Percentiles rank a stretch among this genome's conserved stretches.
These are phyloP conservation scores for Ostrea edulis DNA, from an alignment of 1,140 invertebrate genomes.

Conservation along the genomic window DNA sequence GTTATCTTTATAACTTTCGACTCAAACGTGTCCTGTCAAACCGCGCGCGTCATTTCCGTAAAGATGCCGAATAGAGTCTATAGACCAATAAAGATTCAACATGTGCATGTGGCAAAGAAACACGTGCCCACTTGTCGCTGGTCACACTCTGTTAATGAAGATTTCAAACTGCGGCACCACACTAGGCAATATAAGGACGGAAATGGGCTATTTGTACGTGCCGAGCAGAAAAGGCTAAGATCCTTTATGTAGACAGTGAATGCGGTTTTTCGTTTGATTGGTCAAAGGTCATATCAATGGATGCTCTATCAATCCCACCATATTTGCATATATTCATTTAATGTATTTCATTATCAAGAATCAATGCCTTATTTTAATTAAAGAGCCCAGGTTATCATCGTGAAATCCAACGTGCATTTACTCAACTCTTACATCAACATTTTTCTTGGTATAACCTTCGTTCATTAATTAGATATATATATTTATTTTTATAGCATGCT, in stretches of 20 bases:
- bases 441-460: not conserved
- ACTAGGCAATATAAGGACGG: not conserved
- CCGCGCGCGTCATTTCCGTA: not conserved
- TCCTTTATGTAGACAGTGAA: not conserved
- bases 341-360: not conserved
- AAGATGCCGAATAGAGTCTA: not conserved
- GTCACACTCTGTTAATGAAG: not conserved
- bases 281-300: constrained; percentile 25
- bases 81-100: not conserved
- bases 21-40: not conserved
- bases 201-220: constrained; percentile 18
- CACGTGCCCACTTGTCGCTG: not conserved
- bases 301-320: not conserved
- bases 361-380: not conserved
- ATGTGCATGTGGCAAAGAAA: not conserved
- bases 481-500: too few relatives aligned
- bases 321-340: not conserved
- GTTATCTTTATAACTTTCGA: not conserved
- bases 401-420: not conserved
- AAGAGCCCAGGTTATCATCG: not conserved
- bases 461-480: not conserved
- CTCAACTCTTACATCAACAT: not conserved
- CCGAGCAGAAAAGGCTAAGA: not conserved
- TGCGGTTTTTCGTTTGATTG: not conserved
- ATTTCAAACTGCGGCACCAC: not conserved